Evolutionary conservation across 2,888 invertebrate genomes (phyloP).

Genomic region (Aleiodes alternator): DNA sequence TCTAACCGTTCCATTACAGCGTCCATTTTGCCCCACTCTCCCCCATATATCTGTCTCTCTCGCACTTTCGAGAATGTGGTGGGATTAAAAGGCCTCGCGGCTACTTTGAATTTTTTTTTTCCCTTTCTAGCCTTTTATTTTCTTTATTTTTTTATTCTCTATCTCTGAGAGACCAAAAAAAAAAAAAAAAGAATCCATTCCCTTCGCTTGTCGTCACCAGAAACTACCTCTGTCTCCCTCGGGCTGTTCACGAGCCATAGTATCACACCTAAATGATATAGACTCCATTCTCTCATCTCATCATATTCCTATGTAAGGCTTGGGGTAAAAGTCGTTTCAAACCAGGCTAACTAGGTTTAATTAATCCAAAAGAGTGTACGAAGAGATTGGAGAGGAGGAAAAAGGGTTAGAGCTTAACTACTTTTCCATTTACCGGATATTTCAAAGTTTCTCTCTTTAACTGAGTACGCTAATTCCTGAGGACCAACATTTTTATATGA

Average conservation of each 20-base stretch:
- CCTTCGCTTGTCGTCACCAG: conserved; percentile 35
- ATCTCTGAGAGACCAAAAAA: background rate
- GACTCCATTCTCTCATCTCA: conserved; percentile 28
- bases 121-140: background rate
- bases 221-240: conserved; percentile 16
- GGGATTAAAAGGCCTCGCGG: conserved; percentile 36
- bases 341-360: conserved; percentile 35
- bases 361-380: conserved; percentile 35
- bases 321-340: conserved; percentile 33
- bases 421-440: conserved; percentile 32
- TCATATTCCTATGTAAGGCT: background rate
- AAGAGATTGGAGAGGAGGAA: background rate
- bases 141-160: conserved; percentile 19
- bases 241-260: conserved; percentile 15
- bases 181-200: conserved; percentile 2
- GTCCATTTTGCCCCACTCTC: no score
- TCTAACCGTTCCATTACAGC: no score
- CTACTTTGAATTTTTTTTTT: conserved; percentile 17
- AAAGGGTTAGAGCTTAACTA: conserved; percentile 11
- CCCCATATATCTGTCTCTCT: conserved; percentile 11
- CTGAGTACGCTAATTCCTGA: background rate
- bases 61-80: background rate
- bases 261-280: conserved; percentile 35
- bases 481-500: conserved; percentile 7
- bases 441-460: conserved; percentile 13